Percentiles rank a stretch among this genome's conserved stretches.
These are phyloP conservation scores for Plagiodera versicolora DNA, from an alignment of 2,888 invertebrate species.

Conservation along the genomic window DNA sequence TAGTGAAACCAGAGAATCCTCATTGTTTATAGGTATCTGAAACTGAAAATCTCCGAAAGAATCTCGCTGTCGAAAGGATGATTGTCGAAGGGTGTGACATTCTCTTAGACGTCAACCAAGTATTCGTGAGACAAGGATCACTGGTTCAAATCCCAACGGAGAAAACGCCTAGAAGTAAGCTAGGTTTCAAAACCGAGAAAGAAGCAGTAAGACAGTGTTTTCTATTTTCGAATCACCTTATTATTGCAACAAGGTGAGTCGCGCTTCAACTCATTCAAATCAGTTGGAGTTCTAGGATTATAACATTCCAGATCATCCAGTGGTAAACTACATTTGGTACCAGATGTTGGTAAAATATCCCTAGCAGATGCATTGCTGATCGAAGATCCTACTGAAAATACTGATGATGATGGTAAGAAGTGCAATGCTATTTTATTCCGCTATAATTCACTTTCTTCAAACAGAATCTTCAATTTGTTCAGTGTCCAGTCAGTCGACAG, in stretches of 20 bases:
- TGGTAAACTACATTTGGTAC: constrained; percentile 82
- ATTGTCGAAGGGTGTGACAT: constrained; percentile 94
- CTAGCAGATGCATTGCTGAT: constrained; percentile 82
- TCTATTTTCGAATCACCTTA: constrained; percentile 87
- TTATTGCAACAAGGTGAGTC: constrained; percentile 73
- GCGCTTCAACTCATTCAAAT: neutral
- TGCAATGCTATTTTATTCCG: neutral
- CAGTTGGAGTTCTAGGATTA: neutral
- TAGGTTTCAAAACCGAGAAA: constrained; percentile 68
- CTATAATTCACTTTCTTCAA: constrained; percentile 3
- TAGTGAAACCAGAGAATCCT: neutral
- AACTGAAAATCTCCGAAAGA: constrained; percentile 89
- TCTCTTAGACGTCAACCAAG: constrained; percentile 88
- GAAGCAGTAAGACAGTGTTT: constrained; percentile 81
- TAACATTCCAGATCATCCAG: constrained; percentile 64
- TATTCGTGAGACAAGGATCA: constrained; percentile 87
- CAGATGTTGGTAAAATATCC: constrained; percentile 80
- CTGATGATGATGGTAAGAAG: constrained; percentile 68
- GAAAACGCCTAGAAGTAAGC: constrained; percentile 61
- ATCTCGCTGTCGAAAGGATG: constrained; percentile 89
- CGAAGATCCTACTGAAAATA: constrained; percentile 77
- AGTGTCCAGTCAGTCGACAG: constrained; percentile 57
- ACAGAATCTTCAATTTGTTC: constrained; percentile 60
- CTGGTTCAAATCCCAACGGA: constrained; percentile 72
- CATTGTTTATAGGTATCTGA: constrained; percentile 71